Evolutionary conservation across 2,888 invertebrate species (phyloP).

Genomic region (Machimus rusticus): DNA sequence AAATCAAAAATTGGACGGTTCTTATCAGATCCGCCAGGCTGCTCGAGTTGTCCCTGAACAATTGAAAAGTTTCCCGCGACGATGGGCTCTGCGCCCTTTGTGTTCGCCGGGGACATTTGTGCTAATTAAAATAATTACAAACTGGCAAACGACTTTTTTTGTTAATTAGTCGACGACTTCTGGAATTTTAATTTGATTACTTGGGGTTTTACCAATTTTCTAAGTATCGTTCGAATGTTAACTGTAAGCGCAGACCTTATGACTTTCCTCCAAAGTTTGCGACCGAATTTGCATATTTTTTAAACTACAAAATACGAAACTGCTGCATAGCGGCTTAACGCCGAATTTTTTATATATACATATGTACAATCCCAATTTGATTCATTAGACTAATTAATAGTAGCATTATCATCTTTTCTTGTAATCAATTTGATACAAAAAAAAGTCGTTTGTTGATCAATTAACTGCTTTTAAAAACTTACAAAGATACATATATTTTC

Average conservation of each 20-base stretch:
- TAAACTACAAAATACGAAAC: neutral
- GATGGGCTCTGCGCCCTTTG: neutral
- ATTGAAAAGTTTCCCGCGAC: slow-evolving; percentile 1
- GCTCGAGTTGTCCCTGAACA: neutral
- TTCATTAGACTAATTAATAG: neutral
- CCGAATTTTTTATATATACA: neutral
- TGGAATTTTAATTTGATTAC: neutral
- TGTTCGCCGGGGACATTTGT: neutral
- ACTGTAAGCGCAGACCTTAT: neutral
- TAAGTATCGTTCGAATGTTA: neutral
- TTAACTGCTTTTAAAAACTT: too few species aligned
- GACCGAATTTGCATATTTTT: neutral
- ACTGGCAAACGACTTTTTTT: neutral
- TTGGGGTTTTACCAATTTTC: neutral
- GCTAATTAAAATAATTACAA: slow-evolving; percentile 25
- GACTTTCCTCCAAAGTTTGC: neutral
- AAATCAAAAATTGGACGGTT: slow-evolving; percentile 25
- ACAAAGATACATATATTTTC: too few species aligned
- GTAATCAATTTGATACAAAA: too few species aligned
- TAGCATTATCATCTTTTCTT: neutral
- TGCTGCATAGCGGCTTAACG: neutral
- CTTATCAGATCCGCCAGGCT: neutral
- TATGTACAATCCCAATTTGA: neutral
- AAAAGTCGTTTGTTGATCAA: too few species aligned
- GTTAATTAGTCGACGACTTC: neutral